Evolutionary conservation across 2,797 vertebrate genomes (phyloP), one percentile per base, ranked within the genome.

Genomic region (Phoxinus dragarum): DNA sequence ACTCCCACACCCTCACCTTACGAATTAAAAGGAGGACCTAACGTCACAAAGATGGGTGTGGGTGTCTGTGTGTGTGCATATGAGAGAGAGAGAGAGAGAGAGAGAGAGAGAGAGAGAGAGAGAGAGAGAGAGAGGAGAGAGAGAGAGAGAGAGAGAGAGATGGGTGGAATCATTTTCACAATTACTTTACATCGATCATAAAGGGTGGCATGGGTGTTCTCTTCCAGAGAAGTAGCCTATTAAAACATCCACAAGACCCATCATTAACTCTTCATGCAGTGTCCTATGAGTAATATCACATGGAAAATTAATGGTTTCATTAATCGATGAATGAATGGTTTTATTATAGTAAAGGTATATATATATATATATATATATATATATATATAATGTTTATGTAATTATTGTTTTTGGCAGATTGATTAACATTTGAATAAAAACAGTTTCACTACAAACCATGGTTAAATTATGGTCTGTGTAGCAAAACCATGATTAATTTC

Each of bases 21-120:
- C 47, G n/a, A 36, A 38, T 61, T 84, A 47, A 86, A 76, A 87
- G 85, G 89, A 88, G 86, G 82, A 81, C 17, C 81, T 82, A 80
- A 84, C 84, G 47, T 82, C 72, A 84, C 40, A 80, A 38, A 61
- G 74, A 56, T 40, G 84, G 80, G 71, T 86, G 82, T 76, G 75
- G 14, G 49, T 68, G 78, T 56, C 16, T 79, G 21, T 8, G 79
- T 12, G 61, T 9, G 77, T 21, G 42, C 6, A 7, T 3, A 3
- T 8, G n/a, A 31, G 36, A 54, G 82, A 66, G 72, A 66, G 21
- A 42, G 56, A 64, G 56, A 66, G 56, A 52, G 42, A 36, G 72
- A 64, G 82, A 74, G 72, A 31, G 71, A 52, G 68, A 38, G 66
- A 31, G 79, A 27, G 79, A 11, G 61, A 19, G 66, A 71, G 71